These are phyloP conservation scores for Teleopsis dalmanni DNA, from an alignment of 1,140 invertebrate genomes.

Conservation along the genomic window DNA sequence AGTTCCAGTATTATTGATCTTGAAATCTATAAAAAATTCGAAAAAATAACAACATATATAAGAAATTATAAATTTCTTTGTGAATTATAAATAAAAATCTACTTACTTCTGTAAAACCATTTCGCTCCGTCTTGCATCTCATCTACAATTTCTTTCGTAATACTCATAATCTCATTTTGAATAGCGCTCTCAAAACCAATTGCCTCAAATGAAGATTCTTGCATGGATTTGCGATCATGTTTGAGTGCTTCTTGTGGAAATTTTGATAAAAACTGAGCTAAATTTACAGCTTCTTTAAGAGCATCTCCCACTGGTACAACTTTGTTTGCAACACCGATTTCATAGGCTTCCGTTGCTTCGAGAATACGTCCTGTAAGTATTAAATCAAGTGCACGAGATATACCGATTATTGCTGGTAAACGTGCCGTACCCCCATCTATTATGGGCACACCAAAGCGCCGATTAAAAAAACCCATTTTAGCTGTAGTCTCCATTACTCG, in stretches of 20 bases:
- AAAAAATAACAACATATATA: too few species aligned
- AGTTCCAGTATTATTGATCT: too few species aligned
- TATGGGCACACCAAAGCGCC: slow-evolving; percentile 79
- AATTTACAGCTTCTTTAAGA: slow-evolving; percentile 68
- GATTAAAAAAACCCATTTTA: slow-evolving; percentile 71
- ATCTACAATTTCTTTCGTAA: slow-evolving; percentile 51
- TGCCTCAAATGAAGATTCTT: slow-evolving; percentile 55
- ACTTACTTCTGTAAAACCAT: slow-evolving; percentile 33
- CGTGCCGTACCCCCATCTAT: slow-evolving; percentile 73
- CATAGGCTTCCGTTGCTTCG: slow-evolving; percentile 64
- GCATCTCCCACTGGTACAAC: slow-evolving; percentile 72
- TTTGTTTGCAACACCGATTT: slow-evolving; percentile 70
- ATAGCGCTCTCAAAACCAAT: slow-evolving; percentile 52
- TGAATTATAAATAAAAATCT: too few species aligned
- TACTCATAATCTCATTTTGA: slow-evolving; percentile 60
- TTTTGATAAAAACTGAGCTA: slow-evolving; percentile 67
- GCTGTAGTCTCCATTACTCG: slow-evolving; percentile 78
- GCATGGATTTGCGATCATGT: slow-evolving; percentile 62
- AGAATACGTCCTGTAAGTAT: slow-evolving; percentile 77
- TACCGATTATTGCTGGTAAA: slow-evolving; percentile 69
- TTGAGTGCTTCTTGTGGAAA: slow-evolving; percentile 71
- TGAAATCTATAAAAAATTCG: too few species aligned
- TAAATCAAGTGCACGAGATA: slow-evolving; percentile 77
- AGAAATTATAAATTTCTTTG: too few species aligned
- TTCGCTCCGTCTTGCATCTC: slow-evolving; percentile 61